Evolutionary conservation across 2,888 invertebrate species (phyloP).

Genomic region (Dendrolimus pini): DNA sequence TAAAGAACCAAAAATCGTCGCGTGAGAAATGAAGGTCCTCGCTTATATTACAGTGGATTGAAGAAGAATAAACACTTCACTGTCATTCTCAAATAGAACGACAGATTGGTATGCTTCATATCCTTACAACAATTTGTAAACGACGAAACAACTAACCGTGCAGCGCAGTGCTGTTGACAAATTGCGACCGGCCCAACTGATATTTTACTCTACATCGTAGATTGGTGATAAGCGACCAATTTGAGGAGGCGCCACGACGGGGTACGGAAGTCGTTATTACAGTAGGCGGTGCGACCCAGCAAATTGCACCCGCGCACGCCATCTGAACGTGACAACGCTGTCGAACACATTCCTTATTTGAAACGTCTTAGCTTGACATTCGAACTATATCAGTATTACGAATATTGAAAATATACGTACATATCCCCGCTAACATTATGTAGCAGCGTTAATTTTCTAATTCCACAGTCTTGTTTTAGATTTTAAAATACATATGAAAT

Average conservation of each 20-base stretch:
- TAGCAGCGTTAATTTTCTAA: not conserved
- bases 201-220: conserved; percentile 67
- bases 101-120: no score
- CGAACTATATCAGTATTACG: conserved; percentile 43
- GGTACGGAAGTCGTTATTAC: conserved; percentile 76
- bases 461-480: not conserved
- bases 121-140: no score
- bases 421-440: not conserved
- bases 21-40: no score
- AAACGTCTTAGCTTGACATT: conserved; percentile 64
- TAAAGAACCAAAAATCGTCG: no score
- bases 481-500: no score
- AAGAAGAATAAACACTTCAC: no score
- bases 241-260: conserved; percentile 74
- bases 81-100: no score
- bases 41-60: no score
- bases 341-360: conserved; percentile 72
- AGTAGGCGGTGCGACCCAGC: conserved; percentile 70
- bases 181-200: conserved; percentile 63
- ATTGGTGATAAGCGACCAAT: conserved; percentile 77
- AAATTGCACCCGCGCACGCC: conserved; percentile 73
- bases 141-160: conserved; percentile 45
- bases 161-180: conserved; percentile 52
- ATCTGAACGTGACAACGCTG: conserved; percentile 73
- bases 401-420: conserved; percentile 35